Base-by-base conservation (phyloP, 2,888 invertebrate genomes). In the Anthophora plumipes region DNA sequence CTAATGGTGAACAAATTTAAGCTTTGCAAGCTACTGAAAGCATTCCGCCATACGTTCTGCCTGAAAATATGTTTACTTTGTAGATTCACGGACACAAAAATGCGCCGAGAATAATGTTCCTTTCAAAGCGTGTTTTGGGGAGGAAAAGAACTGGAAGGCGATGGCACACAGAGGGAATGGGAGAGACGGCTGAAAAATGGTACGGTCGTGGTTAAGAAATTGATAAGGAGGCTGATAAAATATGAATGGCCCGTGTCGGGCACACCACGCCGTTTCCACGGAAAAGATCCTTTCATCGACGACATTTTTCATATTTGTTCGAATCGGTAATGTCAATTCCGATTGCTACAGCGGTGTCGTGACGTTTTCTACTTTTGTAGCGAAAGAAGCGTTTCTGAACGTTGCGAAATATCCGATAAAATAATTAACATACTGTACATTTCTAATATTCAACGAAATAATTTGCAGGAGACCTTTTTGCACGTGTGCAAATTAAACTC, bases 191-290 rank as follows among this genome's bases (percentile, higher is more conserved):
- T 88, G 89, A 90, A 87, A 91, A 90, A 91, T 91, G 89, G 86
- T 80, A 70, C 79, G 79, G 77, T 74, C 70, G 72, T 83, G 82
- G 84, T 82, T 86, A 89, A 90, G 88, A 90, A 91, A 92, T 90
- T 91, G 91, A 91, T 91, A 92, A 92, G 89, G 82, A 84, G 77
- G 75, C 72, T 87, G 85, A 91, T 90, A 89, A 91, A 90, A 91
- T 89, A 91, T 88, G 88, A 89, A 89, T 87, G 84, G 85, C 71
- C 77, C 79, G 70, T 80, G 85, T 76, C 81, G 67, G 64, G 76
- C 61, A 78, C 68, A 66, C 68, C 80, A 12, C 61, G 67, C 41
- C 74, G 66, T 84, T 81, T 69, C 70, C 77, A 80, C 55, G 72
- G 39, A 48, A 67, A 73, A 46, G 61, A 83, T 70, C 67, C 41